Evolutionary conservation across 2,888 invertebrate species (phyloP), one percentile per base, ranked within the genome.

Genomic region (Dendrolimus houi): DNA sequence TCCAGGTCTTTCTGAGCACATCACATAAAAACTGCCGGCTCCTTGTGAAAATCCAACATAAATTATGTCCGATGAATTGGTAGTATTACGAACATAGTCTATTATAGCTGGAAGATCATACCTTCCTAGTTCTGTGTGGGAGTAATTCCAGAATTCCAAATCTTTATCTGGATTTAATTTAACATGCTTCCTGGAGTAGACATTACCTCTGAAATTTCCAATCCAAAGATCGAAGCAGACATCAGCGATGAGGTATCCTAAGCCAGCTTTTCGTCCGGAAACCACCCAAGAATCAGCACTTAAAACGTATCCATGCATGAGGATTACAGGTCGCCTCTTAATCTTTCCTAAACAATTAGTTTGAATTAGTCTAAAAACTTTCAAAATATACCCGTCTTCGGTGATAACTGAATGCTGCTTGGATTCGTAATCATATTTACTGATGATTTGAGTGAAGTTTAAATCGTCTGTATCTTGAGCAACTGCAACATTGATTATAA

Each of bases 11-110:
- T 92, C 91, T 0, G 94, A 93, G 56, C 92, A 91, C 93, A 94
- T 93, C 0, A 94, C 92, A 72, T 92, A 93, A 68, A 93, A 94
- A 3, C 83, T 79, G 0, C 94, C 93, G 0, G 93, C 92, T 8
- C 96, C 97, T 76, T 93, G 93, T 0, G 96, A 96, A 73, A 96
- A 96, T 0, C 96, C 97, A 8, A 95, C 92, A 47, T 79, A 85
- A 54, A 81, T 85, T 42, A 87, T 55, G 47, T 77, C 81, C 0
- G 67, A 60, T 1, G 63, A 60, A 1, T 66, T 64, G 0, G 86
- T 83, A 7, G 73, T 60, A 0, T 74, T 60, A 8, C 86, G 59
- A 1, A 87, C 75, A 53, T 81, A 79, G 55, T 87, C 84, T 0
- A 85, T 70, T 52, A 77, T 75, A 0, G 95, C 94, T 1, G 97